phyloP scores from a whole-genome alignment of 2,113 vertebrate species.

The Cyprinodon brontotheroides region DNA sequence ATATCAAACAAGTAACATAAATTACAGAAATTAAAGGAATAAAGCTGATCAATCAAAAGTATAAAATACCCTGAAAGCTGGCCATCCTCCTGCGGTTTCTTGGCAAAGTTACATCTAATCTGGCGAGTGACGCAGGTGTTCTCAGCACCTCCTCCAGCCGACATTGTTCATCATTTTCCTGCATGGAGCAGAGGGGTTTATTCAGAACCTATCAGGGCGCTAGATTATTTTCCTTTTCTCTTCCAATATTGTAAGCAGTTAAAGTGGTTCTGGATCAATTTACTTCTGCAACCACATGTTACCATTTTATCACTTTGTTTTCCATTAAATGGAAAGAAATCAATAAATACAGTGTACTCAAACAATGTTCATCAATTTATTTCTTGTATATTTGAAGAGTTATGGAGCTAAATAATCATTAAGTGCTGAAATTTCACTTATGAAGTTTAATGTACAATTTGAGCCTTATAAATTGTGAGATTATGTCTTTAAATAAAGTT shows the following conservation, averaged over 20 bases:
- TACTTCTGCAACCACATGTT: no score
- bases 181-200: not conserved
- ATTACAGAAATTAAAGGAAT: not conserved
- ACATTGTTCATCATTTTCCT: slow-evolving; percentile 69
- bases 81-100: slow-evolving; percentile 65
- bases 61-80: slow-evolving; percentile 53
- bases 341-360: no score
- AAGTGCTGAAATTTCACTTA: no score
- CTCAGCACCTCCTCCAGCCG: slow-evolving; percentile 75
- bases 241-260: not conserved
- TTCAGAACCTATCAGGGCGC: not conserved
- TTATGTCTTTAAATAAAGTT: no score
- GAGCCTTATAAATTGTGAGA: no score
- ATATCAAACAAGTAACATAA: not conserved
- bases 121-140: slow-evolving; percentile 56
- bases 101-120: slow-evolving; percentile 65
- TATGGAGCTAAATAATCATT: no score
- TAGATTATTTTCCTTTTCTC: not conserved
- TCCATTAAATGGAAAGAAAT: no score
- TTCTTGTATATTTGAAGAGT: no score
- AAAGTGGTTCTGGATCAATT: no score
- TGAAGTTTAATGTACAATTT: no score
- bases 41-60: not conserved
- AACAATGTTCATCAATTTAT: no score
- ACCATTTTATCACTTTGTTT: not conserved